A percentile compares a stretch with the other conserved stretches of the same genome.
phyloP scores from a whole-genome alignment of 2,113 vertebrate genomes.

The Sebastes fasciatus region DNA sequence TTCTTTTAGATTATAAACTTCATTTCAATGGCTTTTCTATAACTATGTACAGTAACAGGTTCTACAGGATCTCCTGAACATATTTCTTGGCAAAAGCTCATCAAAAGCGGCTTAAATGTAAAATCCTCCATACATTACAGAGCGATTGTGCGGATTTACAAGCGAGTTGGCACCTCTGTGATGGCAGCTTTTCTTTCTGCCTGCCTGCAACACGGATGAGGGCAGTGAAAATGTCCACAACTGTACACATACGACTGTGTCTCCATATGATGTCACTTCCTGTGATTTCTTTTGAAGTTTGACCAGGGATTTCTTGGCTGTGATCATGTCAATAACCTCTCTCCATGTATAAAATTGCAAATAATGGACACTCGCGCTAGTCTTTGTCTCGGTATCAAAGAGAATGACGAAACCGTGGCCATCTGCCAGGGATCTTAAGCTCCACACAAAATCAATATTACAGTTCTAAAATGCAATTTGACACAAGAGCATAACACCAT shows the following conservation, averaged over 20 bases:
- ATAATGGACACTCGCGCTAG: conserved; percentile 16
- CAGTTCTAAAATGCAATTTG: conserved; percentile 53
- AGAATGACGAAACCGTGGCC: conserved; percentile 41
- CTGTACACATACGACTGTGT: background rate
- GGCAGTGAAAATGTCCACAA: background rate
- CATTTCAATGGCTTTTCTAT: background rate
- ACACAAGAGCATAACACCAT: conserved; percentile 56
- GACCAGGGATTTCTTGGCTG: background rate
- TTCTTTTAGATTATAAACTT: background rate
- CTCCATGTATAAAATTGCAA: conserved; percentile 35
- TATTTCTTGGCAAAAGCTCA: background rate
- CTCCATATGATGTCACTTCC: conserved; percentile 3
- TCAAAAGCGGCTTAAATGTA: background rate
- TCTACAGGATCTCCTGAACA: background rate
- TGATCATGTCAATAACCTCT: background rate
- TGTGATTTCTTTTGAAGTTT: background rate
- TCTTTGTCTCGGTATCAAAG: conserved; percentile 17
- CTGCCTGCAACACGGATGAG: background rate
- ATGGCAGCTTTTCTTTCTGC: background rate
- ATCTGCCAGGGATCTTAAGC: conserved; percentile 60
- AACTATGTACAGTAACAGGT: background rate
- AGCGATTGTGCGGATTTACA: background rate
- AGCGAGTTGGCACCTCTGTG: background rate
- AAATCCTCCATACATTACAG: background rate
- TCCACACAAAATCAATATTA: conserved; percentile 61